Evolutionary conservation across 2,888 invertebrate genomes (phyloP), one percentile per base, ranked within the genome.

Genomic region (Rhyacophila evoluta): DNA sequence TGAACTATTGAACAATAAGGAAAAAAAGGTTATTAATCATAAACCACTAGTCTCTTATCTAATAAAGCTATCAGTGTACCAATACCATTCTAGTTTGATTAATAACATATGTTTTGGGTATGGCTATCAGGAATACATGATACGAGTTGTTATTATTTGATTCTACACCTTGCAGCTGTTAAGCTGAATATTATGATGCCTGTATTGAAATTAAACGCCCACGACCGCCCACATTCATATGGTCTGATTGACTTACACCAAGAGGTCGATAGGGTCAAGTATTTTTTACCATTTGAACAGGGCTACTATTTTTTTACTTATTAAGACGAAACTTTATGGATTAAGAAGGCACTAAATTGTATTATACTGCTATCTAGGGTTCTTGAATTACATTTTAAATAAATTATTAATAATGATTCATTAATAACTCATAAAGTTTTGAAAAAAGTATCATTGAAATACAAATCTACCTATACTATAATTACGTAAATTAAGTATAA

Each of bases 91-190:
- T 55, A 19, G 55, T 55, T 25, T 55, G 55, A 55, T 55, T 55
- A 25, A 55, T 55, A 55, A 55, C 55, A 55, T 55, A 19, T 55
- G 55, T 55, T 55, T 55, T 55, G 55, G 25, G 55, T 55, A 25
- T 25, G 55, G 55, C 19, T 55, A 55, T 19, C 55, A 41, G 41
- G 41, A n/a, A 10, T 55, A 55, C 55, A 55, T 55, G 55, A 55
- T 55, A 55, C 55, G 15, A 10, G 19, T 8, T 12, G 19, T 39
- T 39, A 19, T 25, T 8, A 0, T 55, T 33, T 55, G 55, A 25
- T 19, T 55, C 55, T 55, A 55, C 55, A 55, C 19, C 55, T 55
- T 8, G 55, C 55, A 55, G 55, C 55, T 55, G 55, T 25, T 33
- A 33, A 4, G 6, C 6, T 33, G 6, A 4, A 33, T 33, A 33